Base-by-base conservation (phyloP, 2,113 vertebrate genomes). In the Tachysurus fulvidraco region DNA sequence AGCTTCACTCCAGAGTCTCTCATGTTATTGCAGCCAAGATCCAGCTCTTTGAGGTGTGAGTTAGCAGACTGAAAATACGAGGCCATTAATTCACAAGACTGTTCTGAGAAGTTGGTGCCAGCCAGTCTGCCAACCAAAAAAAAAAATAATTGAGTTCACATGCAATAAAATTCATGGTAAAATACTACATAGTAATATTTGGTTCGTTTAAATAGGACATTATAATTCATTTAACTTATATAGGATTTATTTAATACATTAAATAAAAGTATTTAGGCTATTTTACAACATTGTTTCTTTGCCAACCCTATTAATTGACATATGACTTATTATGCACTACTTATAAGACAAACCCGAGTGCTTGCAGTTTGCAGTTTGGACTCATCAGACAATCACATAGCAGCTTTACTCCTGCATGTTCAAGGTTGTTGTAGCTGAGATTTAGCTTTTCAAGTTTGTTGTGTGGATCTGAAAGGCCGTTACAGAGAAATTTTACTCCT, bases 21-120 rank as follows among this genome's bases (percentile, higher is more conserved):
- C 2, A 92, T 46, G 44, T 80, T 86, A 74, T 91, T 91, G 14
- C 50, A 83, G 14, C 92, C 91, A 59, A 93, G 81, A 28, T 93
- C 90, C 78, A 93, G 78, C 59, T 88, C 81, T 80, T 36, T 90
- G 16, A 93, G 89, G 10, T 21, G 30, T 13, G 89, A 90, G 19
- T 78, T 85, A 9, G 74, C 85, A 62, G 87, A 69, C 55, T 84
- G 82, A 55, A 93, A 84, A 67, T 86, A 90, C 52, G 2, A 67
- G 28, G 90, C 88, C 73, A 93, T 86, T 10, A 19, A 41, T 28
- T 89, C 83, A 46, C 90, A 90, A 83, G 91, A 91, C 13, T 55
- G 55, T 55, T 87, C 87, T 76, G 86, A 83, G 57, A 87, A 83
- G 57, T 64, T 82, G 19, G 80, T 83, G 1, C 80, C 55, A 36